Evolutionary conservation across 2,797 vertebrate species (phyloP), one percentile per base, ranked within the genome.

Genomic region (Synaphobranchus kaupii): DNA sequence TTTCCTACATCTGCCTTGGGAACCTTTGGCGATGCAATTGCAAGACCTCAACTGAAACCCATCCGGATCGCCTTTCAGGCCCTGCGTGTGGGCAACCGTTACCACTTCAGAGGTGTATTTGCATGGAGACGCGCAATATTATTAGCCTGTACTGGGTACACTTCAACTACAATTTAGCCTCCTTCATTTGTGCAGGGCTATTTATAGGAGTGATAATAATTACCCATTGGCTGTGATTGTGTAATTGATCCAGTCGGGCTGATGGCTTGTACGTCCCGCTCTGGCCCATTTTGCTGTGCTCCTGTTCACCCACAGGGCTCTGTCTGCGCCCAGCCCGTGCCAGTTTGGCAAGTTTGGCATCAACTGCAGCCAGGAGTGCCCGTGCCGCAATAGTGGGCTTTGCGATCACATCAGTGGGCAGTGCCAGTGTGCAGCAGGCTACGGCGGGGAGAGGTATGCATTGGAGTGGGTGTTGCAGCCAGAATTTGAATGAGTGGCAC

Each of bases 301-400:
- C 13, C 17, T 58, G 48, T 31, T 28, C 78, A 20, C 89, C 89
- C 39, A 84, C 93, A 99, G 99, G 98, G 99, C 85, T 97, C 96
- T 5, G 99, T 99, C 50, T 99, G 98, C 92, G 98, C 98, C 84
- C 98, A 98, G 93, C 99, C 99, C 98, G 0, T 99, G 98, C 89
- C 96, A 96, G 83, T 92, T 97, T 34, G 98, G 99, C 87, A 99
- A 97, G 0, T 98, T 97, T 44, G 97, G 98, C 88, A 95, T 97
- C 92, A 99, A 99, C 94, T 99, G 98, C 96, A 99, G 98, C 95
- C 97, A 98, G 92, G 97, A 98, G 90, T 99, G 99, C 82, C 97
- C 98, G 0, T 99, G 99, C 91, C 98, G 98, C 87, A 99, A 99
- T 0, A 97, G 97, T 52, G 98, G 98, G 20, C 94, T 98, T 87